These are phyloP conservation scores for Eupithecia vulgata DNA, from an alignment of 2,888 invertebrate genomes.

Conservation along the genomic window DNA sequence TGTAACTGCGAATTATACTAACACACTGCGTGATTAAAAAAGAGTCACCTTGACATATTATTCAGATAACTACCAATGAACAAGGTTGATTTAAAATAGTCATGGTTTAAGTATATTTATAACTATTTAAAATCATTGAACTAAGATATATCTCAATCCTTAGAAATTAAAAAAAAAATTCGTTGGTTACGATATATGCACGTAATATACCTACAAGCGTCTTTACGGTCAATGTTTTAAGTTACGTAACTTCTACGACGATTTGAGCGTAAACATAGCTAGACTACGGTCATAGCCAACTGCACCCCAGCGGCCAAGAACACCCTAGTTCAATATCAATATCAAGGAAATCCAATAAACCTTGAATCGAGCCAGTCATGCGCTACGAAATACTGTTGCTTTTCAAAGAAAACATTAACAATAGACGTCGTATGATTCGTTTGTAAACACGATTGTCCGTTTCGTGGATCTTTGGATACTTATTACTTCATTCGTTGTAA, in stretches of 20 bases:
- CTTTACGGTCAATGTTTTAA: background rate
- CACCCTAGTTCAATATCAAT: constrained; percentile 6
- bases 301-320: background rate
- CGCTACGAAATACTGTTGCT: constrained; percentile 17
- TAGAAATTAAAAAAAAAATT: background rate
- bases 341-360: constrained; percentile 16
- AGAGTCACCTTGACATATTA: constrained; percentile 1
- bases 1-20: background rate
- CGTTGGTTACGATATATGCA: background rate
- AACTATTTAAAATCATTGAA: background rate
- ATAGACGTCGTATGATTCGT: constrained; percentile 44
- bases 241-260: background rate
- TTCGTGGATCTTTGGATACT: constrained; percentile 40
- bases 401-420: constrained; percentile 50
- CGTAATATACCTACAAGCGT: no score
- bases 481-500: constrained; percentile 30
- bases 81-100: background rate
- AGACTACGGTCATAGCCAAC: background rate
- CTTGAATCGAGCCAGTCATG: constrained; percentile 16
- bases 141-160: background rate
- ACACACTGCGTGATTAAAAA: background rate
- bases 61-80: constrained; percentile 2
- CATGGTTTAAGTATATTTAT: background rate
- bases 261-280: background rate
- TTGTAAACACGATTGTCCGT: constrained; percentile 47